Percentiles rank a stretch among this genome's conserved stretches.
These are phyloP conservation scores for Laticauda colubrina DNA, from an alignment of 2,113 vertebrate species.

Conservation along the genomic window DNA sequence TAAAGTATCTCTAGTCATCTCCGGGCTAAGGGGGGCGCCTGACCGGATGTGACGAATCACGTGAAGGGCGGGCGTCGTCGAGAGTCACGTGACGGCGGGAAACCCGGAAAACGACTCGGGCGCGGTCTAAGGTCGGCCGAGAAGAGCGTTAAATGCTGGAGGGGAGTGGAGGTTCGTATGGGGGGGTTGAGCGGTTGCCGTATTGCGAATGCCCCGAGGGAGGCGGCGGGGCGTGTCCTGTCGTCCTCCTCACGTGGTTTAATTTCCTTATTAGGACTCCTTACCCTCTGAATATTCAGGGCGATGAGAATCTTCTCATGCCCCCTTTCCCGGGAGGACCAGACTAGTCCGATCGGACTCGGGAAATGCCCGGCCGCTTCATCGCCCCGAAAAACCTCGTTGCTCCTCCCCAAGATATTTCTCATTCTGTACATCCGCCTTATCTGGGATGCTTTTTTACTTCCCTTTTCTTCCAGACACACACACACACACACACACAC, in stretches of 20 bases:
- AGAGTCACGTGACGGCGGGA: slow-evolving; percentile 34
- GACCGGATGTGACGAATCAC: not conserved
- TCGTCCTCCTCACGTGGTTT: not conserved
- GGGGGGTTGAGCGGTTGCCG: too few species aligned
- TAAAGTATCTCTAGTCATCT: not conserved
- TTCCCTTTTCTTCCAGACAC: not conserved
- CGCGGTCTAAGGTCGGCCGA: not conserved
- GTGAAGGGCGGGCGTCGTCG: not conserved
- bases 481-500: too few species aligned
- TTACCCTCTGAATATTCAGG: not conserved
- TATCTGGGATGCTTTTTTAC: not conserved
- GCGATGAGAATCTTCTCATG: not conserved
- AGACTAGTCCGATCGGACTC: not conserved
- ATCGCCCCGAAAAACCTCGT: not conserved
- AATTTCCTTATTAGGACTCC: too few species aligned
- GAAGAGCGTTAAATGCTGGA: not conserved
- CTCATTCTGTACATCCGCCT: not conserved
- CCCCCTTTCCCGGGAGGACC: not conserved
- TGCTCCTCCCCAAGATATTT: not conserved
- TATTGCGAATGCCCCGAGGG: not conserved
- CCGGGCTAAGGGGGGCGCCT: too few species aligned
- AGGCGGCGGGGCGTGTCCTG: not conserved
- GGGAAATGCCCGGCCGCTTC: not conserved
- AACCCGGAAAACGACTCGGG: not conserved
- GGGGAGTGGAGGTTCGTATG: not conserved